Evolutionary conservation across 1,140 invertebrate species (phyloP).

Genomic region (Hylyphantes graminicola): DNA sequence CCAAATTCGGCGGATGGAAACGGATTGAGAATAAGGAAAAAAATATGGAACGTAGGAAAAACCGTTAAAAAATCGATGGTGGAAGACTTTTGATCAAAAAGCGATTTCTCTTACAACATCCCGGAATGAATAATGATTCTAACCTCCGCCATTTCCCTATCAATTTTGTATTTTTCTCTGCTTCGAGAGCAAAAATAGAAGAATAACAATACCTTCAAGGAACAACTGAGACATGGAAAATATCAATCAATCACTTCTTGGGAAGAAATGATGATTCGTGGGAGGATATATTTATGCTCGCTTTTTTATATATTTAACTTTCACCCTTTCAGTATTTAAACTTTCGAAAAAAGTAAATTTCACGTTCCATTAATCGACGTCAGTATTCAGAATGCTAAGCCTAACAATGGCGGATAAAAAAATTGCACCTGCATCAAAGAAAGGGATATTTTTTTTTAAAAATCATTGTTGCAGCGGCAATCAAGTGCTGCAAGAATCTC

Average conservation of each 20-base stretch:
- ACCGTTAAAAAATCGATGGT: conserved; percentile 42
- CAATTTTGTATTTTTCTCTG: conserved; percentile 16
- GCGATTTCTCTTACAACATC: conserved; percentile 36
- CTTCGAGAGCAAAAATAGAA: conserved; percentile 6
- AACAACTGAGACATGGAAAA: conserved; percentile 34
- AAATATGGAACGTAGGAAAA: conserved; percentile 3
- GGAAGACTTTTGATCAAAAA: conserved; percentile 36
- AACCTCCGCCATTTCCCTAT: conserved; percentile 41
- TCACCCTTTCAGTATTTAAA: conserved; percentile 38
- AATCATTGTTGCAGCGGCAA: no score
- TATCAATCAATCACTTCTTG: conserved; percentile 45
- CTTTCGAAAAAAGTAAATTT: conserved; percentile 20
- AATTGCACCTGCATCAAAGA: no score
- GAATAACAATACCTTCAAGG: conserved; percentile 22
- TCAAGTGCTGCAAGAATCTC: no score
- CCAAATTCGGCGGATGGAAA: background rate
- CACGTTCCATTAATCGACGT: conserved; percentile 22
- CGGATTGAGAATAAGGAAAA: background rate
- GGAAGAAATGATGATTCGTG: conserved; percentile 9
- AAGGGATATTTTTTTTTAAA: no score
- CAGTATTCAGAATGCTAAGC: conserved; percentile 2
- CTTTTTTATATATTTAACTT: background rate
- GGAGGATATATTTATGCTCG: background rate
- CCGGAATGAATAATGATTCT: conserved; percentile 39
- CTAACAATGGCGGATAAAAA: conserved; percentile 5